Evolutionary conservation across 2,113 vertebrate species (phyloP).

Genomic region (Corythoichthys intestinalis): DNA sequence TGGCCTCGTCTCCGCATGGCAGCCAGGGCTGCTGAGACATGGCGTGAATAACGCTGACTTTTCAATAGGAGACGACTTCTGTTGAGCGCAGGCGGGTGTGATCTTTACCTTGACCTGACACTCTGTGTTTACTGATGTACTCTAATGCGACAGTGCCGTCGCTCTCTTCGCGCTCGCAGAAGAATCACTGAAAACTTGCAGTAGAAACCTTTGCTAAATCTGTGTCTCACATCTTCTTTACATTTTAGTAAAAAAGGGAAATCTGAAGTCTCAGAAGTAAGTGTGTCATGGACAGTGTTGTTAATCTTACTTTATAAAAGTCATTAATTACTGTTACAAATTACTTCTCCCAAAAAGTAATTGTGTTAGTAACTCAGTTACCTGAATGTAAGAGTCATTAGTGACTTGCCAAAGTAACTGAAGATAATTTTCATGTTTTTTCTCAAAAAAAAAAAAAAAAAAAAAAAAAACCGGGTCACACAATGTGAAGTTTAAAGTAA

Average conservation of each 20-base stretch:
- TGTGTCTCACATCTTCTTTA: not conserved
- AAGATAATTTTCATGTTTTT: too few relatives aligned
- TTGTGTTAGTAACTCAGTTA: too few relatives aligned
- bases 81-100: constrained; percentile 66
- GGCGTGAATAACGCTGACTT: constrained; percentile 66
- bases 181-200: constrained; percentile 50
- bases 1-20: constrained; percentile 53
- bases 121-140: constrained; percentile 68
- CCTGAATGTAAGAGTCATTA: too few relatives aligned
- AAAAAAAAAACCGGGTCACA: too few relatives aligned
- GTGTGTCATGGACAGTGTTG: too few relatives aligned
- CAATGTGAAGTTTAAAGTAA: too few relatives aligned
- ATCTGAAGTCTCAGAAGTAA: too few relatives aligned
- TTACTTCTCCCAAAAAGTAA: too few relatives aligned
- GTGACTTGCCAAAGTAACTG: too few relatives aligned
- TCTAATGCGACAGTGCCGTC: constrained; percentile 50
- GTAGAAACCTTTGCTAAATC: constrained; percentile 45
- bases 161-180: constrained; percentile 41
- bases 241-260: not conserved
- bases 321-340: too few relatives aligned
- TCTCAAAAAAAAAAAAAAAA: too few relatives aligned
- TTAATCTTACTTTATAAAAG: too few relatives aligned
- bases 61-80: constrained; percentile 66
- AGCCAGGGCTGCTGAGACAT: constrained; percentile 51
- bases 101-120: constrained; percentile 70